phyloP scores from a whole-genome alignment of 2,113 vertebrate genomes.

The Psilopsiagon aymara region DNA sequence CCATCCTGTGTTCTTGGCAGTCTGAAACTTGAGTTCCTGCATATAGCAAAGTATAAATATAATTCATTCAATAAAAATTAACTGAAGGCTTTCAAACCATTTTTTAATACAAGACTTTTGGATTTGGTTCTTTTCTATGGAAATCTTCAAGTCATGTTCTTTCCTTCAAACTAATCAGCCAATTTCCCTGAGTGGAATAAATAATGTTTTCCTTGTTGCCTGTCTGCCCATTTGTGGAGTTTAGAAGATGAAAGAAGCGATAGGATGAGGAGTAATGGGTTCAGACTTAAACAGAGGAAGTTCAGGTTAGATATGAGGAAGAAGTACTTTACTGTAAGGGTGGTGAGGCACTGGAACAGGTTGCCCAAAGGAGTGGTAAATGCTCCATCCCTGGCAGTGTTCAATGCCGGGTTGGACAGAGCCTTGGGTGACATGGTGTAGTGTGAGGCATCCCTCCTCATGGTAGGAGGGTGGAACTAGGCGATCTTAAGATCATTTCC shows the following conservation, averaged over 20 bases:
- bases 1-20: conserved; percentile 52
- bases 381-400: background rate
- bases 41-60: conserved; percentile 23
- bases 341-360: background rate
- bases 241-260: background rate
- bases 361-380: background rate
- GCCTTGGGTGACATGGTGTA: background rate
- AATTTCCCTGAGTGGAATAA: background rate
- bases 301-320: background rate
- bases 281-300: background rate
- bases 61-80: conserved; percentile 20
- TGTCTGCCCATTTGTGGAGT: background rate
- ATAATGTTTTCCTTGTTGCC: background rate
- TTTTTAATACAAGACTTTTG: background rate
- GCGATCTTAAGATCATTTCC: background rate
- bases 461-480: background rate
- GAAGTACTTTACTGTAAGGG: background rate
- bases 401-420: background rate
- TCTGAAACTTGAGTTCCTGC: conserved; percentile 17
- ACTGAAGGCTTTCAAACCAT: background rate
- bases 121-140: background rate
- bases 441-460: background rate
- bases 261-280: background rate
- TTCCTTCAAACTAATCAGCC: background rate
- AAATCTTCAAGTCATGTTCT: background rate